Conservation (phyloP, 2,888 invertebrate genomes). For the Poecilobothrus nobilitatus region DNA sequence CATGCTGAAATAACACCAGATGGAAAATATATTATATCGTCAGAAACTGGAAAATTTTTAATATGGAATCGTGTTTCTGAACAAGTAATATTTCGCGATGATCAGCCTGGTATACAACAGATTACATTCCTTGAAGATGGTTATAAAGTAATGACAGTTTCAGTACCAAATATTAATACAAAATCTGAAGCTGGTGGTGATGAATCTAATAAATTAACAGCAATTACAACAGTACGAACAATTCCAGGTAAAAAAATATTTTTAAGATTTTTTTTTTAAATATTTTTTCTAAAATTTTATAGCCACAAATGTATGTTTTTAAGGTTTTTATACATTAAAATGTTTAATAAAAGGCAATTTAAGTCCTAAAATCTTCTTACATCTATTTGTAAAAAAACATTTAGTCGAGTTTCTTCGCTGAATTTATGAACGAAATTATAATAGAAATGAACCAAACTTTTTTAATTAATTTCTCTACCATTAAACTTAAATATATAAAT, state of each 20-base stretch:
- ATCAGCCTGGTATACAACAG: slow-evolving; percentile 54
- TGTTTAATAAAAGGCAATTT: too few species aligned
- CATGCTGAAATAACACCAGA: slow-evolving; percentile 81
- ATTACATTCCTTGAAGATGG: slow-evolving; percentile 43
- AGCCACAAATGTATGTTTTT: too few species aligned
- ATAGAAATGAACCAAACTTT: too few species aligned
- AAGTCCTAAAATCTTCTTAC: too few species aligned
- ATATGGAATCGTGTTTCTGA: slow-evolving; percentile 76
- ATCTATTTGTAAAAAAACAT: too few species aligned
- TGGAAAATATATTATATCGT: slow-evolving; percentile 75
- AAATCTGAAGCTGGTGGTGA: slow-evolving; percentile 51
- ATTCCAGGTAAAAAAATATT: slow-evolving; percentile 76
- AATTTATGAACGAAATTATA: too few species aligned
- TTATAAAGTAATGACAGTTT: slow-evolving; percentile 40
- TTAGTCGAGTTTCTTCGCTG: too few species aligned
- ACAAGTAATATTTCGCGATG: slow-evolving; percentile 61
- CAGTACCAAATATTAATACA: slow-evolving; percentile 40
- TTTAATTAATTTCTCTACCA: too few species aligned
- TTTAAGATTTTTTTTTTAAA: slow-evolving; percentile 15
- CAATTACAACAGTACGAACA: slow-evolving; percentile 58
- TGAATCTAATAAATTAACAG: slow-evolving; percentile 52
- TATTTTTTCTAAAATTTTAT: not conserved
- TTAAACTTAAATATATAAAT: too few species aligned
- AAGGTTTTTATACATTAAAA: too few species aligned
- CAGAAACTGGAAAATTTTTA: slow-evolving; percentile 84